Evolutionary conservation across 2,797 vertebrate species (phyloP).

Genomic region (Sebastes itinus): DNA sequence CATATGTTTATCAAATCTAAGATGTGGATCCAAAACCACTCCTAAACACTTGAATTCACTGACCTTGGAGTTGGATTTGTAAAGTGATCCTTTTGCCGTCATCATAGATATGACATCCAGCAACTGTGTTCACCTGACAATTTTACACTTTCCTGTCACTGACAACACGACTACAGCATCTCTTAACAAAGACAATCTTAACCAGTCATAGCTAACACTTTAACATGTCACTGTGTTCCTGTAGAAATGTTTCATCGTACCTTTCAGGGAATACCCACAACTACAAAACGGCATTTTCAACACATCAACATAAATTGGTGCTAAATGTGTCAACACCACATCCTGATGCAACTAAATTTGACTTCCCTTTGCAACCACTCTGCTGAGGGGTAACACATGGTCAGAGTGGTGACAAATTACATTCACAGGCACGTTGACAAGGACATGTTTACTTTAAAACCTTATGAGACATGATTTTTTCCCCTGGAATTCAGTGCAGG

Average conservation of each 20-base stretch:
- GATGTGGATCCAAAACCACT: too few species aligned
- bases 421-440: background rate
- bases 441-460: background rate
- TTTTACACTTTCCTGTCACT: background rate
- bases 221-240: background rate
- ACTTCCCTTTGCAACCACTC: background rate
- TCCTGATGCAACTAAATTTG: background rate
- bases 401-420: background rate
- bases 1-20: too few species aligned
- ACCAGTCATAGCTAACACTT: background rate
- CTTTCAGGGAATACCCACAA: background rate
- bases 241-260: background rate
- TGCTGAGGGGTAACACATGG: background rate
- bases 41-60: too few species aligned
- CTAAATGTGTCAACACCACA: slow-evolving; percentile 17
- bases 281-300: background rate
- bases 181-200: background rate
- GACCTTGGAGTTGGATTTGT: background rate
- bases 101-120: background rate
- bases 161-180: background rate
- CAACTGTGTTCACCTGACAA: background rate
- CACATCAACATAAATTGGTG: background rate
- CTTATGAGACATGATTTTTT: background rate
- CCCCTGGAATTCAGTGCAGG: background rate
- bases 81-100: background rate